Conservation (phyloP, 2,113 vertebrate genomes). For the Tragelaphus imberbis region DNA sequence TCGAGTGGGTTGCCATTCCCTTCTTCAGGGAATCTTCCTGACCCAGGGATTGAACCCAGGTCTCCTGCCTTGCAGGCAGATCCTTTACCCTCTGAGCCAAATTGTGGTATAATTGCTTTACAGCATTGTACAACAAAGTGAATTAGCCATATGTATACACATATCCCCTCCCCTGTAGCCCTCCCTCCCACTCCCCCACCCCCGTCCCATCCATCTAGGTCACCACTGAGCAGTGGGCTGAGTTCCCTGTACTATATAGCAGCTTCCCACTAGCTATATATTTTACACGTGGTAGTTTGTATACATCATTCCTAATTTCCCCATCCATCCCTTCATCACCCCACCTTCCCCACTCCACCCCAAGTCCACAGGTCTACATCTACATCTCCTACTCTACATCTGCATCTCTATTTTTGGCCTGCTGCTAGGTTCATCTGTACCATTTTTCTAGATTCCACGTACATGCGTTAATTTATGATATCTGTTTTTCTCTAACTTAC, state of each 20-base stretch:
- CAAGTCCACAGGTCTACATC: background rate
- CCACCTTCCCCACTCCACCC: background rate
- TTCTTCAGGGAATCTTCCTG: background rate
- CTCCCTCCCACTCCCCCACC: background rate
- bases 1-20: background rate
- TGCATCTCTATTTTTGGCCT: background rate
- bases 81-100: background rate
- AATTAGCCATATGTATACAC: background rate
- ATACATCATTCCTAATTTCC: background rate
- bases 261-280: background rate
- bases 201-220: background rate
- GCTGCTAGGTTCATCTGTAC: background rate
- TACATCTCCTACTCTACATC: background rate
- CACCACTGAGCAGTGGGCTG: background rate
- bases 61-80: background rate
- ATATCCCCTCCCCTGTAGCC: background rate
- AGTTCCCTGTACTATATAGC: background rate
- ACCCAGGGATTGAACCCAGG: accelerated
- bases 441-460: background rate
- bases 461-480: background rate
- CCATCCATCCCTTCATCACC: background rate
- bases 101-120: background rate
- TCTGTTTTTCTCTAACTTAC: background rate
- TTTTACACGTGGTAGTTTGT: background rate
- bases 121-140: background rate